Evolutionary conservation across 2,888 invertebrate genomes (phyloP).

Genomic region (Smittia aterrima): DNA sequence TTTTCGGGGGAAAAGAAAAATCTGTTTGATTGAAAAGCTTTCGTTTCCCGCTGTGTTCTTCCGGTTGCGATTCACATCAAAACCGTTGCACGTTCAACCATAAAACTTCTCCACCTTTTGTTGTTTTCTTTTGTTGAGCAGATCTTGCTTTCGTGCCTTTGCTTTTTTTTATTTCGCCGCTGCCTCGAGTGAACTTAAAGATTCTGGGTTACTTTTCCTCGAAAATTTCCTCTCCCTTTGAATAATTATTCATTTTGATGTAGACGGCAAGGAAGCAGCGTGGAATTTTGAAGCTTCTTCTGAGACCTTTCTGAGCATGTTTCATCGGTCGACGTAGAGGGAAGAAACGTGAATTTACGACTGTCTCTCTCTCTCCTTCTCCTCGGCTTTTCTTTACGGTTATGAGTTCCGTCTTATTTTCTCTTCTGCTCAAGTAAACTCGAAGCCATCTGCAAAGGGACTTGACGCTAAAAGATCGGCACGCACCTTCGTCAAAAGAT

Average conservation of each 20-base stretch:
- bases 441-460: not conserved
- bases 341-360: not conserved
- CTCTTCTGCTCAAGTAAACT: not conserved
- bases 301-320: not conserved
- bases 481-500: slow-evolving; percentile 19
- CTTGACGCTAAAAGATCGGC: not conserved
- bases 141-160: not conserved
- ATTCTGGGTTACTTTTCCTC: not conserved
- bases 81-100: slow-evolving; percentile 10
- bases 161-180: not conserved
- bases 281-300: not conserved
- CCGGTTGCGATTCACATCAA: not conserved
- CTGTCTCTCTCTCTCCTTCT: not conserved
- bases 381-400: slow-evolving; percentile 3
- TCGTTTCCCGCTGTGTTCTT: not conserved
- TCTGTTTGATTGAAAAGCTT: not conserved
- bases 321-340: not conserved
- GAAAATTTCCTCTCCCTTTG: not conserved
- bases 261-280: not conserved
- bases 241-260: not conserved
- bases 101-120: slow-evolving; percentile 4
- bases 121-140: not conserved
- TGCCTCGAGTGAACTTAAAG: not conserved
- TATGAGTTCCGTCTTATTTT: not conserved
- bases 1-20: not conserved